Evolutionary conservation across 2,797 vertebrate species (phyloP).

Genomic region (Fundulus diaphanus): DNA sequence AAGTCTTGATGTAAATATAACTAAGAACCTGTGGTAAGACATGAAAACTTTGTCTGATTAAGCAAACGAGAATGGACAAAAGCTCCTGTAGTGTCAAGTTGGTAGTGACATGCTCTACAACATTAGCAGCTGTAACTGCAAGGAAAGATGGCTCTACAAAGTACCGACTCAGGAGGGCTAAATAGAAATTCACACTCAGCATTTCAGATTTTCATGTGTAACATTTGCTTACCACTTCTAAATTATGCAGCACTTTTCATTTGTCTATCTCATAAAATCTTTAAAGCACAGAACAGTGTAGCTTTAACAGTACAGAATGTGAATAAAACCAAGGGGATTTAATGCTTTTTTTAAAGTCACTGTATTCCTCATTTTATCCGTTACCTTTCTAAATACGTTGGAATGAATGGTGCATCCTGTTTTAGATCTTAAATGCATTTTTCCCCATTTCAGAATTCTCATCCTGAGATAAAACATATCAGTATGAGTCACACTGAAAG

Average conservation of each 20-base stretch:
- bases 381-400: not conserved
- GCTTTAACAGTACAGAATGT: not conserved
- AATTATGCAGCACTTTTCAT: not conserved
- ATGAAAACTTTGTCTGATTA: not conserved
- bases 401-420: not conserved
- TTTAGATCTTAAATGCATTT: slow-evolving; percentile 19
- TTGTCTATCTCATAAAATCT: not conserved
- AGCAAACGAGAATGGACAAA: not conserved
- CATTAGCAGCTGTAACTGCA: not conserved
- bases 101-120: not conserved
- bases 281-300: not conserved
- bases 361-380: slow-evolving; percentile 4
- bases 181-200: not conserved
- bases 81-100: too few relatives aligned
- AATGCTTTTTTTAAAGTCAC: not conserved
- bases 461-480: slow-evolving; percentile 32
- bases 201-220: not conserved
- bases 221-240: not conserved
- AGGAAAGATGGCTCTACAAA: not conserved
- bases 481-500: slow-evolving; percentile 34
- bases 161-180: not conserved
- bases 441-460: slow-evolving; percentile 14
- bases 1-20: not conserved
- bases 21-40: not conserved
- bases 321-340: not conserved